Evolutionary conservation across 2,113 vertebrate genomes (phyloP).

Genomic region (Limanda limanda): DNA sequence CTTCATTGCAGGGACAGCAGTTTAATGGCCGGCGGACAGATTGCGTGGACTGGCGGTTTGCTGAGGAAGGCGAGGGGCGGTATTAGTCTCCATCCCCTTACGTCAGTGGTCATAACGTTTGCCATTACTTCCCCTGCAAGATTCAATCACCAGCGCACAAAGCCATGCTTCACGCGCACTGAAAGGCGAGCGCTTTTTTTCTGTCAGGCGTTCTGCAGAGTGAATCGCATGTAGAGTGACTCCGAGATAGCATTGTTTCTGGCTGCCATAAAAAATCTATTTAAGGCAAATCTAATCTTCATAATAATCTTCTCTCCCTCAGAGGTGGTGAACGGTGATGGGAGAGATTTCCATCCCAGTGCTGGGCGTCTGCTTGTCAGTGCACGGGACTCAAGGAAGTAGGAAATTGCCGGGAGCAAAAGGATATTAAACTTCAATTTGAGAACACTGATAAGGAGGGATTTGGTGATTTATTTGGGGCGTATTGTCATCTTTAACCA

Average conservation of each 20-base stretch:
- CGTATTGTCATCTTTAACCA: slow-evolving; percentile 66
- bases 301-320: slow-evolving; percentile 78
- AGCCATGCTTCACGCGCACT: slow-evolving; percentile 74
- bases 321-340: slow-evolving; percentile 74
- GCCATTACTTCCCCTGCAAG: slow-evolving; percentile 76
- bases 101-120: slow-evolving; percentile 76
- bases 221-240: slow-evolving; percentile 77
- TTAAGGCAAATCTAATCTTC: slow-evolving; percentile 82
- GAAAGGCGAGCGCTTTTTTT: slow-evolving; percentile 73
- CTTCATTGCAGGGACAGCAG: slow-evolving; percentile 4
- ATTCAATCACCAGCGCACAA: slow-evolving; percentile 76
- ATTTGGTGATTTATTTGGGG: slow-evolving; percentile 79
- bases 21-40: slow-evolving; percentile 60
- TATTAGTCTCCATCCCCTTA: slow-evolving; percentile 75
- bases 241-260: slow-evolving; percentile 82
- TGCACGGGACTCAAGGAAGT: slow-evolving; percentile 51
- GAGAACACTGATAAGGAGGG: slow-evolving; percentile 70
- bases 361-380: slow-evolving; percentile 56
- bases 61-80: slow-evolving; percentile 52
- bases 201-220: slow-evolving; percentile 69
- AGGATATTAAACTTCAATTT: slow-evolving; percentile 82
- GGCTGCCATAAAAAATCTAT: slow-evolving; percentile 79
- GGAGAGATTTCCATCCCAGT: slow-evolving; percentile 74
- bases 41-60: slow-evolving; percentile 61
- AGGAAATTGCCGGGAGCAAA: slow-evolving; percentile 75